Evolutionary conservation across 2,888 invertebrate genomes (phyloP).

Genomic region (Stenotaenia linearis): DNA sequence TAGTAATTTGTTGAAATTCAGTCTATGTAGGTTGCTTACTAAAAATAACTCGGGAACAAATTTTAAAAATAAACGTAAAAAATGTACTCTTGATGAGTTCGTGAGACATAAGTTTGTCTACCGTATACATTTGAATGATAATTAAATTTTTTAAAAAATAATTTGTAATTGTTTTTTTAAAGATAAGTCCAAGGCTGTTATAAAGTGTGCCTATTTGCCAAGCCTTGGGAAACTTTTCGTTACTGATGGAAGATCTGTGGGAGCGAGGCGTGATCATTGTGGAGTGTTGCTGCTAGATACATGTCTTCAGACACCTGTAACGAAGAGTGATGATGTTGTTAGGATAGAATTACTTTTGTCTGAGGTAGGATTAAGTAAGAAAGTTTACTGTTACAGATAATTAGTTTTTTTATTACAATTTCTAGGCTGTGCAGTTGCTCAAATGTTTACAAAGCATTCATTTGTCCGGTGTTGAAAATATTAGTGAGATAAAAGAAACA

Average conservation of each 20-base stretch:
- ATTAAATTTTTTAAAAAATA: background rate
- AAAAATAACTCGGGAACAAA: background rate
- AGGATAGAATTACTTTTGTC: slow-evolving; percentile 79
- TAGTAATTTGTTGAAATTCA: background rate
- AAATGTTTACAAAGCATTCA: slow-evolving; percentile 71
- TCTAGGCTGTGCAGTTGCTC: slow-evolving; percentile 71
- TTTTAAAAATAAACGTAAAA: background rate
- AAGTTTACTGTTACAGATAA: background rate
- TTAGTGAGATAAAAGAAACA: slow-evolving; percentile 70
- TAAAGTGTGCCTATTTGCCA: slow-evolving; percentile 44
- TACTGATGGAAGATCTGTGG: slow-evolving; percentile 73
- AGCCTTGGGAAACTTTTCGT: slow-evolving; percentile 77
- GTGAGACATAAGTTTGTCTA: background rate
- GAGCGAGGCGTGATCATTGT: slow-evolving; percentile 83
- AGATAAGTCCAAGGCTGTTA: slow-evolving; percentile 38
- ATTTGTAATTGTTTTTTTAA: background rate
- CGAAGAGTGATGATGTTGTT: slow-evolving; percentile 68
- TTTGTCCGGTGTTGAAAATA: slow-evolving; percentile 67
- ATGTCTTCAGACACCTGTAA: slow-evolving; percentile 74
- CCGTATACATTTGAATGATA: background rate
- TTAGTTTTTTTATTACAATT: slow-evolving; percentile 36
- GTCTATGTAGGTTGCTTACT: background rate
- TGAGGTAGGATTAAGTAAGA: slow-evolving; percentile 57
- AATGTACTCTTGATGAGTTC: background rate
- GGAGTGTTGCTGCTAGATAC: slow-evolving; percentile 84